Base-by-base conservation (phyloP, 2,888 invertebrate species). In the Prionchulus punctatus region DNA sequence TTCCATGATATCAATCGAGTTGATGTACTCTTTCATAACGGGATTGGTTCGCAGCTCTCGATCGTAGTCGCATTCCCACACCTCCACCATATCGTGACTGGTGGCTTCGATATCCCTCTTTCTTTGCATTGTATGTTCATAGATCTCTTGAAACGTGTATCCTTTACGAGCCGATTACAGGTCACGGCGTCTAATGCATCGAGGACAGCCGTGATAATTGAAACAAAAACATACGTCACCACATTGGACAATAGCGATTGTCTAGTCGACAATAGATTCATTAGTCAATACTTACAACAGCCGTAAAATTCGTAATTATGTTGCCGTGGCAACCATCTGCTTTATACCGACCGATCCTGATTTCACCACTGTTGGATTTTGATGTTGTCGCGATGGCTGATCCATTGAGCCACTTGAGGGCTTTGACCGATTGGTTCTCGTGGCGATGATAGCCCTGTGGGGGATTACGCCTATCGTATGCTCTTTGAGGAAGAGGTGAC, bases 291-390 rank as follows among this genome's bases (percentile, higher is more conserved):
- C n/a, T n/a, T n/a, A 23, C 12, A 53, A 54, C 64, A 65, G 0
- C 62, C 62, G n/a, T 61, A 53, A 36, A 58, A 64, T 26, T 62
- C 59, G 26, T 58, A 63, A 63, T 47, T 3, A 30, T 49, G 26
- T 49, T 26, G 7, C 21, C 50, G 21, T 30, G 23, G 12, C 26
- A 25, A 3, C 62, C 63, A 56, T 64, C 63, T 1, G 59, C 62
- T 25, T 28, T 57, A 27, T 36, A 57, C 2, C 43, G 53, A 2
- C 57, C 54, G 27, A 64, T 47, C 25, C 49, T 53, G 23, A 48
- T 45, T 58, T 63, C 64, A 1, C 58, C 52, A n/a, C 18, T 23
- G 45, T 23, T 45, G 12, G 23, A 45, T 45, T 7, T 45, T 4
- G 23, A 45, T 45, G 18, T 45, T 12, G 12, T 45, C 18, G 7